Evolutionary conservation across 2,797 vertebrate genomes (phyloP), one percentile per base, ranked within the genome.

Genomic region (Pitangus sulphuratus): DNA sequence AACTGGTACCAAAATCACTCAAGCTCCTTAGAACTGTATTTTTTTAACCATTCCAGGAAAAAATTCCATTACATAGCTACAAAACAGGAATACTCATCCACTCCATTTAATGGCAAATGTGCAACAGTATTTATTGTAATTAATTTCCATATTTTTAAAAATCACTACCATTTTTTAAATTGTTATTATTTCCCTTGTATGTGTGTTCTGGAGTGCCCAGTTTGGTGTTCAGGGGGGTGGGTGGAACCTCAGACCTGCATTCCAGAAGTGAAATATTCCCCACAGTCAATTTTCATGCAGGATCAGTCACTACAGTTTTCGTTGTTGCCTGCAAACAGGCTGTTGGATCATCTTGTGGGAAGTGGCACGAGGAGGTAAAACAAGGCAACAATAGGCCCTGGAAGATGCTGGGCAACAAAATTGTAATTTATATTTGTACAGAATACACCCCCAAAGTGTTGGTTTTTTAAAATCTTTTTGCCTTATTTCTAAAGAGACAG

Each of bases 141-240:
- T 2, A 17, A 30, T 35, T 25, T 56, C 15, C 12, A 15, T 37
- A 12, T 9, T 56, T 37, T 47, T 31, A 5, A 3, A n/a, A 68
- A 35, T 28, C 4, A 14, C 6, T 62, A 7, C 4, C 24, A 8
- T 8, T 58, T 39, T 30, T 7, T 3, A 35, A 28, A 21, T 65
- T 44, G 4, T 13, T 35, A 20, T 74, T 33, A 28, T 66, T 77
- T 33, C 28, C 26, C 61, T 71, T 45, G 10, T 12, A 4, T 19
- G 7, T 42, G 11, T 72, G 8, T 15, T 71, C 56, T 28, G 42
- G 30, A 51, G 26, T 12, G n/a, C 5, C n/a, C 19, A 8, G 18
- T 35, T 12, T 35, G 6, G 18, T 33, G 22, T 24, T 45, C 11
- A 6, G 8, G 6, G 24, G 5, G 2, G 3, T 17, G 16, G 1